These are phyloP conservation scores for Drosophila tropicalis DNA, from an alignment of 1,140 invertebrate genomes.

Conservation along the genomic window DNA sequence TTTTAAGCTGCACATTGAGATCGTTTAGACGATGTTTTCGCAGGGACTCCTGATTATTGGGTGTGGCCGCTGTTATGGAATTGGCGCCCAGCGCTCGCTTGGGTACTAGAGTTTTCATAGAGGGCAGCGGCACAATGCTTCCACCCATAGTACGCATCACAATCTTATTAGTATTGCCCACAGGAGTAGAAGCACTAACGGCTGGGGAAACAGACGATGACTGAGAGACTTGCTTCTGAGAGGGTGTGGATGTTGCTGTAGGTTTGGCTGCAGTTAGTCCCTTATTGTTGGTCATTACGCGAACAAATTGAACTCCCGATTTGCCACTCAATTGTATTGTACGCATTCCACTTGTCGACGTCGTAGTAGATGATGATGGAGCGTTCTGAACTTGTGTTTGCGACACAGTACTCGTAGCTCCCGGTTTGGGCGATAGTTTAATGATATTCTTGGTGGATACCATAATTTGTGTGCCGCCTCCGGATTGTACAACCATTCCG, in stretches of 20 bases:
- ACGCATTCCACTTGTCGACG: constrained; percentile 43
- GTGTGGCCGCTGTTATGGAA: constrained; percentile 14
- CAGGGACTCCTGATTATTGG: constrained; percentile 26
- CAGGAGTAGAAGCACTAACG: constrained; percentile 8
- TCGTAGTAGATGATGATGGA: background rate
- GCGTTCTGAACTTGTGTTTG: constrained; percentile 3
- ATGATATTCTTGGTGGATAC: constrained; percentile 71
- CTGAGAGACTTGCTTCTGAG: background rate
- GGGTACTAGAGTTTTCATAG: constrained; percentile 60
- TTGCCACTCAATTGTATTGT: constrained; percentile 71
- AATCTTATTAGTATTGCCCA: constrained; percentile 67
- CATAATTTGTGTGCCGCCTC: constrained; percentile 67
- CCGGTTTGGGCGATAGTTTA: constrained; percentile 68
- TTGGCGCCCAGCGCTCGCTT: constrained; percentile 48
- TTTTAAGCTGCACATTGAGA: constrained; percentile 67
- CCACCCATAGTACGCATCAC: constrained; percentile 62
- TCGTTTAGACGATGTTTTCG: constrained; percentile 69
- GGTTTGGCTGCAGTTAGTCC: background rate
- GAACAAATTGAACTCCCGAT: constrained; percentile 74
- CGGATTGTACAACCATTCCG: constrained; percentile 60
- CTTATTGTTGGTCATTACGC: constrained; percentile 57
- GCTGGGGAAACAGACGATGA: background rate
- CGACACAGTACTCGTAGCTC: constrained; percentile 13
- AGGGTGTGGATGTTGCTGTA: constrained; percentile 13
- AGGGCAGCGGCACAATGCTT: constrained; percentile 59